A percentile compares a stretch with the other conserved stretches of the same genome.
Evolutionary conservation across 1,140 invertebrate species (phyloP).

Genomic region (Heliconius eleuchia): DNA sequence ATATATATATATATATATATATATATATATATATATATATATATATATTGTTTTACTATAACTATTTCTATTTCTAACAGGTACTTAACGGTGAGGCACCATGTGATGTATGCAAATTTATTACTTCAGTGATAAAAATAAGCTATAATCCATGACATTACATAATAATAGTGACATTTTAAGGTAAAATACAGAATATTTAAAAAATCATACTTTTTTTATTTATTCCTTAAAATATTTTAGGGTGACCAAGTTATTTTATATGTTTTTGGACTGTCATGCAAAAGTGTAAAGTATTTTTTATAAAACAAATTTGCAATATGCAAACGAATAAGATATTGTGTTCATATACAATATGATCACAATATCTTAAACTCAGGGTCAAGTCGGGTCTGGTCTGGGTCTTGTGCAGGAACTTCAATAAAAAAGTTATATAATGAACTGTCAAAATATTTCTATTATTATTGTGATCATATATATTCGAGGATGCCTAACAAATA

Average conservation of each 20-base stretch:
- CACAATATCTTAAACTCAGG: too few relatives aligned
- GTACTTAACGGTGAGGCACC: slow-evolving; percentile 54
- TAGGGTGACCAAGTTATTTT: not conserved
- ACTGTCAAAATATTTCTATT: not conserved
- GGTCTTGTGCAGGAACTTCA: too few relatives aligned
- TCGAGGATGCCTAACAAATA: too few relatives aligned
- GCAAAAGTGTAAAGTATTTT: not conserved
- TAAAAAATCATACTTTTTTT: too few relatives aligned
- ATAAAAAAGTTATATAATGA: not conserved
- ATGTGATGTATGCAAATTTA: slow-evolving; percentile 31
- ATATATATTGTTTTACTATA: slow-evolving; percentile 10
- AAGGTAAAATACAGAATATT: too few relatives aligned
- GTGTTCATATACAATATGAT: too few relatives aligned
- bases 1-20: too few relatives aligned
- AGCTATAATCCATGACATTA: not conserved
- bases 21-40: not conserved
- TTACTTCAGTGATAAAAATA: slow-evolving; percentile 8
- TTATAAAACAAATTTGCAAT: not conserved
- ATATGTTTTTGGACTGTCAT: not conserved
- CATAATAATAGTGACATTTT: too few relatives aligned
- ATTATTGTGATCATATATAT: not conserved
- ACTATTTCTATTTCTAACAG: slow-evolving; percentile 48
- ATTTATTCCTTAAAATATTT: too few relatives aligned
- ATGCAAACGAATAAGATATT: not conserved
- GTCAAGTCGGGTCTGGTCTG: too few relatives aligned